A percentile compares a stretch with the other conserved stretches of the same genome.
phyloP scores from a whole-genome alignment of 1,140 invertebrate genomes.

The Heterodera carotae region DNA sequence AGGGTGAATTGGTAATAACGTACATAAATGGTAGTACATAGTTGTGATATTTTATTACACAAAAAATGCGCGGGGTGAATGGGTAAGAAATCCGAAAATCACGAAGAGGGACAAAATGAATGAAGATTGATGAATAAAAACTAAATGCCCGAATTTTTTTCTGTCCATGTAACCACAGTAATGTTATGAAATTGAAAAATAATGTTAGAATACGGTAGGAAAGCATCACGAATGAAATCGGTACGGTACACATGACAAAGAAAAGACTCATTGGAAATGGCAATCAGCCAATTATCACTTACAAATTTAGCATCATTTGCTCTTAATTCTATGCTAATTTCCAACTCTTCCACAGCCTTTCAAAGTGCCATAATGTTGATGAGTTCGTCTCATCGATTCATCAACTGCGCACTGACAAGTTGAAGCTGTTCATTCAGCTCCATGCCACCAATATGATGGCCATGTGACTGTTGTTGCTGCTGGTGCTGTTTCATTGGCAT shows the following conservation, averaged over 20 bases:
- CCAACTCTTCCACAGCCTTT: neutral
- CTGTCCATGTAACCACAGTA: neutral
- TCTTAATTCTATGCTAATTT: neutral
- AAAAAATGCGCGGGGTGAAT: neutral
- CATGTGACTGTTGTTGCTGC: slow-evolving; percentile 12
- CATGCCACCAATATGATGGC: neutral
- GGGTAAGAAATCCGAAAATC: too few species aligned
- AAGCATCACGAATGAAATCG: neutral
- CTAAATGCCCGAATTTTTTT: neutral
- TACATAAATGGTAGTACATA: neutral
- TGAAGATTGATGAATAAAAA: neutral
- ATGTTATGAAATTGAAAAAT: neutral
- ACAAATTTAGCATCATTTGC: neutral
- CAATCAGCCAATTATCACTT: neutral
- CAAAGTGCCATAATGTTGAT: neutral
- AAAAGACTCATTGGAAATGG: neutral
- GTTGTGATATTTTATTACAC: neutral
- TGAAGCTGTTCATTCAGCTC: neutral
- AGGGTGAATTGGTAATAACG: neutral
- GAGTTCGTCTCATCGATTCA: neutral
- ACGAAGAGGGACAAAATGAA: neutral
- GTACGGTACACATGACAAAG: neutral
- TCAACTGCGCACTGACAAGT: neutral
- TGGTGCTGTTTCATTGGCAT: slow-evolving; percentile 12
- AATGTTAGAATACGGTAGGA: neutral